Base-by-base conservation (phyloP, 2,888 invertebrate species). In the Parnassius apollo region DNA sequence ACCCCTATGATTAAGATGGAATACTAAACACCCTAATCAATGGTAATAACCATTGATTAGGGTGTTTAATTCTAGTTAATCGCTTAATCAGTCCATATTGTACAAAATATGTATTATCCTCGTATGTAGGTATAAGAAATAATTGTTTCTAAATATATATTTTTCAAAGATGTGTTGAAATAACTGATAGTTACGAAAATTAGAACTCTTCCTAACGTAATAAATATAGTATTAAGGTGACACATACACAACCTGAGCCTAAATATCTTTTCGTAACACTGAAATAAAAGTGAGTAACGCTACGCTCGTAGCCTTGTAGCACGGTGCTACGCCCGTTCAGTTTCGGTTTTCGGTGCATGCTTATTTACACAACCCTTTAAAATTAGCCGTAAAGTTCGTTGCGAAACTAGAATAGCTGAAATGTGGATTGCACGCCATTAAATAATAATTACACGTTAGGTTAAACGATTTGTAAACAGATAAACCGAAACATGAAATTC, bases 221-320 rank as follows among this genome's bases (percentile, higher is more conserved):
- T 48, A 8, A 2, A 13, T 48, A 13, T 49, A 8, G 13, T 7
- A 49, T 49, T 49, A 49, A 9, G 49, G 13, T 49, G 13, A 49
- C 13, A 2, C 2, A 13, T 13, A 49, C 13, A 13, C 11, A 9
- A 13, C 13, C 8, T 13, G 2, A 13, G 8, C 9, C 9, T 13
- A 13, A 8, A 44, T 44, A 13, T 49, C 49, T 18, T 13, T 13
- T 13, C 18, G 18, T 8, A 12, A 44, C 4, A 45, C 61, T 12
- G 51, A 51, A 61, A 61, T 61, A 56, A 13, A 11, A 2, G 18
- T 56, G 61, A 51, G 45, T 18, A 51, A 50, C 10, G 56, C 61
- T 61, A 61, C 61, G 56, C 35, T 10, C 51, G 61, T 60, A 60
- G 59, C 54, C 11, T 45, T 44, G 56, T 56, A 57, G 61, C 61